Base-by-base conservation (phyloP, 2,888 invertebrate genomes). In the Heterodera filipjevi region DNA sequence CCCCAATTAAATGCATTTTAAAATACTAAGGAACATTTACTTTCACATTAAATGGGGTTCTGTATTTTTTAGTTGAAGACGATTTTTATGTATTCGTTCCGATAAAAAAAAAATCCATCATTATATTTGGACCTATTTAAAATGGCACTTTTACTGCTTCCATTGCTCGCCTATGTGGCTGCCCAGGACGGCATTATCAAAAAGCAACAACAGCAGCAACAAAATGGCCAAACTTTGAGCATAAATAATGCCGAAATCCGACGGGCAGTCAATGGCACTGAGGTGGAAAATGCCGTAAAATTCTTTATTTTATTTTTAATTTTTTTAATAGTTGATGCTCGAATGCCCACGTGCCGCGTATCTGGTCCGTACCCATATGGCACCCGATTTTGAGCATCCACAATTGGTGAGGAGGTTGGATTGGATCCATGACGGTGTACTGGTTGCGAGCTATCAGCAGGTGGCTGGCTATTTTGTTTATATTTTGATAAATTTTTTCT, bases 351-450 rank as follows among this genome's bases (percentile, higher is more conserved):
- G 87, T 39, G 87, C 87, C 14, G 86, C 87, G 73, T 66, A 80
- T 49, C 82, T 87, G 39, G 84, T 87, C 30, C 82, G 86, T 32
- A 89, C 87, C 16, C 87, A 88, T 76, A 88, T 88, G 88, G 88
- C 88, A 8, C 88, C 88, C 46, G 88, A 88, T 74, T 88, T 88
- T 79, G 87, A 88, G 80, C 83, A 84, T 22, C 88, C 88, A 0
- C 87, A 89, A 71, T 79, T 88, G 49, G 84, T 88, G n/a, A 80
- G 88, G 32, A 76, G 86, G 46, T 82, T 88, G 27, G 87, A 89
- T 73, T 88, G 88, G 88, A 85, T 86, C 72, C 86, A 87, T 74
- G 86, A 89, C 74, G 87, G 86, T 46, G 81, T 84, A 19, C 79
- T 87, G 3, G 84, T 88, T 1, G 88, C 88, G 64, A 85, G 83